Percentiles rank a stretch among this genome's conserved stretches.
Conservation (phyloP, 2,113 vertebrate species). For the Baryphthengus martii region DNA sequence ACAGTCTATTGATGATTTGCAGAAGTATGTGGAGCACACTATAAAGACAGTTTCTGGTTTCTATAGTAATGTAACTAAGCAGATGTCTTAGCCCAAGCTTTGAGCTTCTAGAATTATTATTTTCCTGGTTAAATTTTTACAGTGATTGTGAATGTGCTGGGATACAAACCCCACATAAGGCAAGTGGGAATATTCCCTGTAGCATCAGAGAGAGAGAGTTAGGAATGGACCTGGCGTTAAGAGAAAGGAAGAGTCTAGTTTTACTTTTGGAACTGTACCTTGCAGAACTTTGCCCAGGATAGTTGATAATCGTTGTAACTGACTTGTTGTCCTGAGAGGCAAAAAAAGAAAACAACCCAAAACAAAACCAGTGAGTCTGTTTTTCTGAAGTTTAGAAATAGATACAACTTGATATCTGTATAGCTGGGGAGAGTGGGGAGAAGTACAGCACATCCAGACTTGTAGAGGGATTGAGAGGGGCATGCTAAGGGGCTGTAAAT, state of each 20-base stretch:
- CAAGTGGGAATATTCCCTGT: not conserved
- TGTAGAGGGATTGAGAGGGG: not conserved
- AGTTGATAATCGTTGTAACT: slow-evolving; percentile 86
- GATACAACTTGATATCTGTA: not conserved
- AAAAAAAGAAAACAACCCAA: not conserved
- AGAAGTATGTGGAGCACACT: not conserved
- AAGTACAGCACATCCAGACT: not conserved
- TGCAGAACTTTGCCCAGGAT: slow-evolving; percentile 94
- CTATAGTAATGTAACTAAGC: not conserved
- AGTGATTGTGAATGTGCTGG: not conserved
- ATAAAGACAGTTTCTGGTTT: not conserved
- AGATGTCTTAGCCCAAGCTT: not conserved
- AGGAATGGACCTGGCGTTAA: fast-evolving
- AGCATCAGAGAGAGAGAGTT: not conserved
- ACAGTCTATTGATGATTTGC: not conserved
- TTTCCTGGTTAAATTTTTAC: not conserved
- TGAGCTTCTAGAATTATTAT: not conserved
- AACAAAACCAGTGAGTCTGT: not conserved
- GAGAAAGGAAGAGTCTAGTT: not conserved
- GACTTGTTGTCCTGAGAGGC: slow-evolving; percentile 77
- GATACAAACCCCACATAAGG: not conserved
- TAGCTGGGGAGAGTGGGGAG: not conserved
- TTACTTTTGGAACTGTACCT: slow-evolving; percentile 75
- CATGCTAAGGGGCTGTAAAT: not conserved
- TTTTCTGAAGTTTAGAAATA: not conserved